Base-by-base conservation (phyloP, 2,888 invertebrate species). In the Tanypteryx hageni region DNA sequence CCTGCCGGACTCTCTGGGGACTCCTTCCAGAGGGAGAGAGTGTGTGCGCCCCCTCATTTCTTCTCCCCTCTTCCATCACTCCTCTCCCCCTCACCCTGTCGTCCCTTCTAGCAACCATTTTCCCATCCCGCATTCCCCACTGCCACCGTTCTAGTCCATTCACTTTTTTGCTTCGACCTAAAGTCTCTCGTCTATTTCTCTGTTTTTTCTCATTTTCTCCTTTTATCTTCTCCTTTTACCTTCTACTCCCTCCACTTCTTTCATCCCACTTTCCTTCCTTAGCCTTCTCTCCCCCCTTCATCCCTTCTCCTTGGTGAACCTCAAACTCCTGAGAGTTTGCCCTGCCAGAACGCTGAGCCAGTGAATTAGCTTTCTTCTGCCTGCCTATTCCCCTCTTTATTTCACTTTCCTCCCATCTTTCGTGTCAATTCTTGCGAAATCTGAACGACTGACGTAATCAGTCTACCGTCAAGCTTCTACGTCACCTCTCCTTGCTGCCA, bases 321-420 rank as follows among this genome's bases (percentile, higher is more conserved):
- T 0, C 64, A n/a, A 68, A 18, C n/a, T 89, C 44, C 76, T 18
- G 44, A 44, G 44, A 89, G 61, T 31, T 89, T n/a, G 64, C 64
- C 44, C 44, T 22, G 44, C 27, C 18, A 86, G 86, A 44, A 89
- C 44, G 18, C 89, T 89, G 11, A 44, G n/a, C 31, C 61, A n/a
- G 64, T 68, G 89, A 89, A 89, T 89, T 89, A 64, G 64, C 64
- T 89, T 44, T 56, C 68, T n/a, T 44, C n/a, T 44, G 64, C 31
- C 64, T 22, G 16, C 56, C 44, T n/a, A 18, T 61, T 61, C 61
- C 44, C 86, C 4, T 18, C 64, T n/a, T 44, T 44, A 22, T 68
- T 68, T 18, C 64, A 27, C 27, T 89, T 16, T 16, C 44, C 64
- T 27, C n/a, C 57, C 64, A 27, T 64, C 89, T 64, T 64, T 58